Conservation (phyloP, 2,797 vertebrate species). For the Ctenopoma multispine region DNA sequence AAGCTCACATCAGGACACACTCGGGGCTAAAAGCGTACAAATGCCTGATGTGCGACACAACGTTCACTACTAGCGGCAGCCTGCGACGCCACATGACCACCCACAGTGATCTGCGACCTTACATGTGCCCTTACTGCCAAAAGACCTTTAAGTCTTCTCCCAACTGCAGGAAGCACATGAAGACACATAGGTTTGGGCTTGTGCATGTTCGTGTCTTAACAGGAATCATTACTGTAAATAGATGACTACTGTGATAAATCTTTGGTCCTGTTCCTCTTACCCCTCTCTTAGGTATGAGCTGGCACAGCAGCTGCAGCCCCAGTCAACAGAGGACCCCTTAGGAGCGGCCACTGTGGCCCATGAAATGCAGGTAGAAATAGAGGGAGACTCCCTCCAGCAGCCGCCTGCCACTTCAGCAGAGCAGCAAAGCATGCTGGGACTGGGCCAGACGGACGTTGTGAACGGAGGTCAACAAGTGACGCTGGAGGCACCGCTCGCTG, state of each 20-base stretch:
- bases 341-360: constrained; percentile 85
- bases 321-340: constrained; percentile 83
- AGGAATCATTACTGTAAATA: background rate
- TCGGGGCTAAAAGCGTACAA: constrained; percentile 97
- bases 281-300: constrained; percentile 89
- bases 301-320: constrained; percentile 93
- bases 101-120: constrained; percentile 95
- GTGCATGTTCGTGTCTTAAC: background rate
- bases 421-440: constrained; percentile 89
- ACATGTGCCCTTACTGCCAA: constrained; percentile 99
- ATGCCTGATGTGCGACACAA: constrained; percentile 94
- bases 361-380: constrained; percentile 91
- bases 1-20: constrained; percentile 96
- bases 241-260: background rate
- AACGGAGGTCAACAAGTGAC: constrained; percentile 87
- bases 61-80: constrained; percentile 98
- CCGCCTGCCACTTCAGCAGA: constrained; percentile 74
- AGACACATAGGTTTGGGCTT: constrained; percentile 91
- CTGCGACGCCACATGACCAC: constrained; percentile 96
- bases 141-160: constrained; percentile 99
- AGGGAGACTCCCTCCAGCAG: constrained; percentile 86
- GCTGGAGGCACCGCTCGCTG: constrained; percentile 85
- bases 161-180: constrained; percentile 99
- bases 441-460: constrained; percentile 89
- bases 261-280: background rate